Evolutionary conservation across 1,140 invertebrate genomes (phyloP), one percentile per base, ranked within the genome.

Genomic region (Dufourea novaeangliae): DNA sequence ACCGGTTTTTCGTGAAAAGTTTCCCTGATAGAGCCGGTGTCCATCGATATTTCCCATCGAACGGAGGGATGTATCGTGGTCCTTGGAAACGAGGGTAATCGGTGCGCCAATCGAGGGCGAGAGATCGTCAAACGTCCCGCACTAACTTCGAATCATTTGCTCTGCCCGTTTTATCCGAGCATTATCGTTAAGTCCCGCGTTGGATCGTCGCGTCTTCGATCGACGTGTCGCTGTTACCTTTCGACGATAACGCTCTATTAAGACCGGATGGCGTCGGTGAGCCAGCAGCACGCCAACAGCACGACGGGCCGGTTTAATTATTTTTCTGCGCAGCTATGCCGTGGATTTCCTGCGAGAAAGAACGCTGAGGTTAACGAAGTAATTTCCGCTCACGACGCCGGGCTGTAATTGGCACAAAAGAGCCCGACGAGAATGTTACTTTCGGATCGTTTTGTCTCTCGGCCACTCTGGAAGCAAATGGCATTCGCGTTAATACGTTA

Each of bases 381-480:
- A 84, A 85, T 85, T 85, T 85, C 70, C 64, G 78, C 54, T 39
- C 37, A 71, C 79, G 64, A 57, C 78, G 39, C 32, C 54, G 29
- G 22, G 11, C 78, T 78, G 73, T 85, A 85, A 85, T 84, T 84
- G 83, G 73, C 78, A 78, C 64, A 77, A 81, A 85, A 83, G 69
- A 73, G 70, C 66, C 50, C 41, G 63, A 41, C 61, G 64, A 85
- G 68, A 81, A 77, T 22, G 73, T 78, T 72, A 54, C 39, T 77
- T 50, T 78, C 39, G 29, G 41, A n/a, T n/a, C 63, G 62, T 76
- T 76, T 76, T 78, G 71, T 63, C 63, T 56, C 27, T 22, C 7
- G 22, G 14, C 14, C 22, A 4, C 17, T 5, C 20, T 11, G 64
- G 0, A 20, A 70, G 63, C 61, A 56, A 71, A 75, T 62, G 50